Base-by-base conservation (phyloP, 2,888 invertebrate species). In the Argynnis bischoffii region DNA sequence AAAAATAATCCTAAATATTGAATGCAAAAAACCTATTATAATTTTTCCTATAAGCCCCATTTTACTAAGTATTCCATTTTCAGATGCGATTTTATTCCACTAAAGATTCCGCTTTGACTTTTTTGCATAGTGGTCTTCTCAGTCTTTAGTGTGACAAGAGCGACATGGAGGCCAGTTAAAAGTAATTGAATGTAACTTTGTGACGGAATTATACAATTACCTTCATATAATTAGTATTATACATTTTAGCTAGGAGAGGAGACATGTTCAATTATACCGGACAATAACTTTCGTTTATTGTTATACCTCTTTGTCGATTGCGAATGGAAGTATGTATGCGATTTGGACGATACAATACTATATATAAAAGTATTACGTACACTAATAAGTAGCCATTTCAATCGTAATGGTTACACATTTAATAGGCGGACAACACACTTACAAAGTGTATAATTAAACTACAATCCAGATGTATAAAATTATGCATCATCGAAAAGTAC, bases 361-460 rank as follows among this genome's bases (percentile, higher is more conserved):
- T 84, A 85, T 82, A 84, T 82, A 85, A 87, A 86, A 77, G 76
- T 76, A 87, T 85, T 86, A 89, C 89, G 86, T 89, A 92, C 88
- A 84, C 89, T 91, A 88, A 87, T 83, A 87, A 86, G 88, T 90
- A 89, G 86, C 89, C 90, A 92, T 88, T 85, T 83, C 79, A 88
- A 86, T 85, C 87, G 86, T 83, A 87, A 90, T 89, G 90, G 89
- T 89, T 89, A 90, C 87, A 90, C 87, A 90, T 76, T 83, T 88
- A 91, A 92, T 92, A 92, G 92, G 92, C 92, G 92, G 92, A 92
- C 88, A 86, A 86, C 85, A 90, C 89, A 90, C 90, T 90, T 90
- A 89, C 84, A 88, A 90, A 90, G 92, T 92, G 91, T 89, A 86
- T 83, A 89, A 89, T 91, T 88, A 90, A 89, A 90, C 92, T 92